Evolutionary conservation across 2,797 vertebrate species (phyloP), one percentile per base, ranked within the genome.

Genomic region (Acipenser ruthenus): DNA sequence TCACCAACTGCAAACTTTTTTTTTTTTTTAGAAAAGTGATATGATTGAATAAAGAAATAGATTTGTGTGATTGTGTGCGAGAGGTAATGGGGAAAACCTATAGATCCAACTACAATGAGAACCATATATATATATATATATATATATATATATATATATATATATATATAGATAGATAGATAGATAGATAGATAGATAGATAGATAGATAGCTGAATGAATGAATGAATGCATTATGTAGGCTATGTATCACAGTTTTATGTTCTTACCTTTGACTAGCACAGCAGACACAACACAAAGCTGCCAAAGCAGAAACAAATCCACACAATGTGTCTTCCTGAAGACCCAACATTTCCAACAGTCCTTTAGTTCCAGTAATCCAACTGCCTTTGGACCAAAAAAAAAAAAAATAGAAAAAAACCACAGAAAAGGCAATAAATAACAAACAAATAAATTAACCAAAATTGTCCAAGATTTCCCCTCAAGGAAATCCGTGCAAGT

Each of bases 291-390:
- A 86, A 87, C 91, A 92, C 89, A 93, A 88, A 86, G 92, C 89
- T 80, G 89, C 82, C 82, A 93, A 84, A 90, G 92, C 91, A 87
- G 91, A 93, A 88, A 91, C 82, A 84, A 94, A 86, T 91, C 92
- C 93, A 92, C 92, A 93, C 89, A 94, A 86, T 90, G 90, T 91
- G 84, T 91, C 90, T 93, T 92, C 92, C 88, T 92, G 91, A 86
- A 88, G 89, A 91, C 91, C 92, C 93, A 93, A 94, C 94, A 96
- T 96, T 89, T 93, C 93, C 91, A 93, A 89, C 88, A 90, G 88
- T 89, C 87, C 87, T 82, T 83, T 79, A 84, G 81, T 87, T 84
- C 83, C 83, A 88, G 81, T 89, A 90, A 90, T 90, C 90, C 90
- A 90, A 86, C 84, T 87, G 83, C 86, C 85, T 77, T 84, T 82